Percentiles rank a stretch among this genome's conserved stretches.
Evolutionary conservation across 1,140 invertebrate species (phyloP).

Genomic region (Archivesica marissinica): DNA sequence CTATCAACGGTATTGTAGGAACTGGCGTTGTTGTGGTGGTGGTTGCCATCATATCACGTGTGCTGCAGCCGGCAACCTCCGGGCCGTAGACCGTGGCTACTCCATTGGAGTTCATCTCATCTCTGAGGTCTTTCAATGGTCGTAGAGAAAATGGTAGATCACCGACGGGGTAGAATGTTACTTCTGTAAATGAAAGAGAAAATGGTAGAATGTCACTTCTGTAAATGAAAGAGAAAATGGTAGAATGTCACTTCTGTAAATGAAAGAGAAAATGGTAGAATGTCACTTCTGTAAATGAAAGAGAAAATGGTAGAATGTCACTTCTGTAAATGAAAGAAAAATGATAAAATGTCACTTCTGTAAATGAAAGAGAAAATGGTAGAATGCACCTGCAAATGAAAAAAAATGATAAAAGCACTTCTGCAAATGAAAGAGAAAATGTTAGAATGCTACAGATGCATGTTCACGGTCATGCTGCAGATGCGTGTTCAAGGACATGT

Average conservation of each 20-base stretch:
- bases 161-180: constrained; percentile 45
- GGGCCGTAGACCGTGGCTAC: constrained; percentile 48
- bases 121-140: constrained; percentile 67
- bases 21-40: constrained; percentile 24
- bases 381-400: not conserved
- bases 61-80: constrained; percentile 44
- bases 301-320: constrained; percentile 15
- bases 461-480: not conserved
- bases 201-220: not conserved
- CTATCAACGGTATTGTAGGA: not conserved
- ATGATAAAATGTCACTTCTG: constrained; percentile 55
- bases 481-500: too few species aligned
- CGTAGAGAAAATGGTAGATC: constrained; percentile 39
- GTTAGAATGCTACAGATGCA: too few species aligned
- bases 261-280: too few species aligned
- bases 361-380: constrained; percentile 25
- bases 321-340: not conserved
- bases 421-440: too few species aligned
- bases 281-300: too few species aligned
- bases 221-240: too few species aligned
- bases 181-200: constrained; percentile 45
- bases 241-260: too few species aligned
- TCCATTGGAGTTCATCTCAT: constrained; percentile 48
- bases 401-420: too few species aligned
- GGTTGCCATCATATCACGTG: not conserved